A percentile compares a stretch with the other conserved stretches of the same genome.
Evolutionary conservation across 2,797 vertebrate species (phyloP).

Genomic region (Lagocephalus sceleratus): DNA sequence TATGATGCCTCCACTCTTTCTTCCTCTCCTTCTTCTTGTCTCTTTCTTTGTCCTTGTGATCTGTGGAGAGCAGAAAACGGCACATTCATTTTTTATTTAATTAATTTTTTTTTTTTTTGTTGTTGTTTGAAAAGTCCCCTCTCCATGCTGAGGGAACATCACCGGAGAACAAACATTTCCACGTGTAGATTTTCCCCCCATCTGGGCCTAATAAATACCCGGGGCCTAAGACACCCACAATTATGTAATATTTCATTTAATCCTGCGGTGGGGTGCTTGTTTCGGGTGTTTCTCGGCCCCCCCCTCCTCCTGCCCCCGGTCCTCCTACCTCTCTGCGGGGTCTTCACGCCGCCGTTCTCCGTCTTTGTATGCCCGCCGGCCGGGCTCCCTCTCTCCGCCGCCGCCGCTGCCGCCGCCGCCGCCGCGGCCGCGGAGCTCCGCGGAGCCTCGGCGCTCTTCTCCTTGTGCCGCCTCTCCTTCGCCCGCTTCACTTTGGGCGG

Average conservation of each 20-base stretch:
- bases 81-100: too few species aligned
- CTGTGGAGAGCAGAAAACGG: slow-evolving; percentile 31
- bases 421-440: slow-evolving; percentile 61
- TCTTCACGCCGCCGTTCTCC: slow-evolving; percentile 87
- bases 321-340: slow-evolving; percentile 77
- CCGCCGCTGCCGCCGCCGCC: slow-evolving; percentile 28
- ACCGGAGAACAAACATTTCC: slow-evolving; percentile 61
- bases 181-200: slow-evolving; percentile 61
- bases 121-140: slow-evolving; percentile 15
- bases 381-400: slow-evolving; percentile 72
- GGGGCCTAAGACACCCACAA: slow-evolving; percentile 44
- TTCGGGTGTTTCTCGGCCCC: neutral
- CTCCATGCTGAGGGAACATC: slow-evolving; percentile 11
- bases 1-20: slow-evolving; percentile 88
- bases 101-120: too few species aligned
- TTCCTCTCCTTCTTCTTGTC: slow-evolving; percentile 85
- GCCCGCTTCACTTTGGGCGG: slow-evolving; percentile 79
- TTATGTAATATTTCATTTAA: slow-evolving; percentile 36
- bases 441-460: slow-evolving; percentile 74
- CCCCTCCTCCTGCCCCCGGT: neutral
- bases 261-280: neutral
- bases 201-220: slow-evolving; percentile 64
- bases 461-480: slow-evolving; percentile 84
- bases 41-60: slow-evolving; percentile 77
- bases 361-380: slow-evolving; percentile 79